Conservation (phyloP, 2,797 vertebrate species). For the Ptychobarbus kaznakovi region DNA sequence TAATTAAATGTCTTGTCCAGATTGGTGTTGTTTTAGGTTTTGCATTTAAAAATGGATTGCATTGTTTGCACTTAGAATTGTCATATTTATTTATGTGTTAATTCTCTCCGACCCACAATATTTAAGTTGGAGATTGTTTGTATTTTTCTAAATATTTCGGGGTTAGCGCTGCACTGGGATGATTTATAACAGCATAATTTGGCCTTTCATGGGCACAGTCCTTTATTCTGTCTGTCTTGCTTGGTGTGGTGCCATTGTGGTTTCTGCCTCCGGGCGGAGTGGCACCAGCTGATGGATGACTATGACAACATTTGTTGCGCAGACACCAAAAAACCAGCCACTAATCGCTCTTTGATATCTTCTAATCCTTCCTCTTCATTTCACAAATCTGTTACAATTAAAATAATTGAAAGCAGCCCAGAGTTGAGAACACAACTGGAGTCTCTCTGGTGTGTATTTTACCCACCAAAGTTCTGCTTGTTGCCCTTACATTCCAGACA, state of each 20-base stretch:
- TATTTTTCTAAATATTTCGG: constrained; percentile 69
- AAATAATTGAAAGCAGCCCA: constrained; percentile 50
- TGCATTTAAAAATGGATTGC: background rate
- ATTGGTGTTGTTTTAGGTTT: background rate
- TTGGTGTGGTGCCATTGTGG: constrained; percentile 76
- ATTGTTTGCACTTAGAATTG: constrained; percentile 64
- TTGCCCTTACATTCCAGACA: constrained; percentile 60
- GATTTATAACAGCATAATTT: constrained; percentile 70
- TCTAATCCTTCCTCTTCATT: constrained; percentile 56
- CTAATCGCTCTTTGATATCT: constrained; percentile 57
- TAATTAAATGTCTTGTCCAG: background rate
- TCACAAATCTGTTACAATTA: constrained; percentile 51
- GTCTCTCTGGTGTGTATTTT: constrained; percentile 36
- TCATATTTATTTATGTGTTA: constrained; percentile 71
- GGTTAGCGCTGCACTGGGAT: constrained; percentile 57
- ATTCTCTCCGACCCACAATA: constrained; percentile 65
- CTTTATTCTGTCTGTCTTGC: constrained; percentile 69
- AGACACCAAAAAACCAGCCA: constrained; percentile 62
- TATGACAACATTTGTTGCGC: constrained; percentile 72
- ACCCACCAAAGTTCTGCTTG: constrained; percentile 54
- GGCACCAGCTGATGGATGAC: constrained; percentile 80
- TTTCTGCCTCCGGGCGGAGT: constrained; percentile 72
- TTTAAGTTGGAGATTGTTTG: constrained; percentile 61
- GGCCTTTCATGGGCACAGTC: constrained; percentile 69
- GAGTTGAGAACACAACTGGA: constrained; percentile 43